Base-by-base conservation (phyloP, 2,113 vertebrate genomes). In the Oryzias javanicus region DNA sequence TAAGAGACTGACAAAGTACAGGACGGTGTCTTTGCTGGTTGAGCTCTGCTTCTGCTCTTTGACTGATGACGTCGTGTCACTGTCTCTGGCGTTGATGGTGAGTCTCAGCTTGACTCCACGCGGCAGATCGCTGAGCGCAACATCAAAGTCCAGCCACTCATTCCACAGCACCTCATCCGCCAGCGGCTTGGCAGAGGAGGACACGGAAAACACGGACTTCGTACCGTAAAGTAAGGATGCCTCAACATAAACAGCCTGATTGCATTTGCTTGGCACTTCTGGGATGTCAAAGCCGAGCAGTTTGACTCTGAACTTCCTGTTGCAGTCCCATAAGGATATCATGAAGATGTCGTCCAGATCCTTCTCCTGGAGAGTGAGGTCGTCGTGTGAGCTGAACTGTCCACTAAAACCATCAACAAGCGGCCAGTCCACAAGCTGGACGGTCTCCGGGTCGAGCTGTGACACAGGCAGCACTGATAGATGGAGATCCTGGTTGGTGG, bases 311-410 rank as follows among this genome's bases (percentile, higher is more conserved):
- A 93, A 82, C 5, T 64, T 89, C 29, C 90, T 77, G 22, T 88
- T 68, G 75, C 92, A 93, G 68, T 93, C 91, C 92, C 89, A 92
- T 60, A 92, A 61, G 3, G 92, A 92, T 60, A 93, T 89, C 88
- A 91, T 90, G 48, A 84, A 76, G 44, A 91, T 88, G 55, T 93
- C 88, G 8, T 91, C 89, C 63, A 91, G 35, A 50, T 91, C 82
- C 29, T 90, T 91, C n/a, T 72, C 78, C 8, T 84, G 53, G 0
- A 93, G 67, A n/a, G 82, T 52, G 19, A 93, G 88, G 18, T 92
- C 88, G 13, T 91, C 79, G 6, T 93, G 92, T 35, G 82, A 89
- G 56, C 67, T 87, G 64, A 90, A 89, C 46, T 89, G 82, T 5
- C 89, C 91, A 4, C 86, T 90, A 63, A 88, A 90, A 42, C 74